A percentile compares a stretch with the other conserved stretches of the same genome.
phyloP scores from a whole-genome alignment of 2,797 vertebrate genomes.

The Anguilla obscura region DNA sequence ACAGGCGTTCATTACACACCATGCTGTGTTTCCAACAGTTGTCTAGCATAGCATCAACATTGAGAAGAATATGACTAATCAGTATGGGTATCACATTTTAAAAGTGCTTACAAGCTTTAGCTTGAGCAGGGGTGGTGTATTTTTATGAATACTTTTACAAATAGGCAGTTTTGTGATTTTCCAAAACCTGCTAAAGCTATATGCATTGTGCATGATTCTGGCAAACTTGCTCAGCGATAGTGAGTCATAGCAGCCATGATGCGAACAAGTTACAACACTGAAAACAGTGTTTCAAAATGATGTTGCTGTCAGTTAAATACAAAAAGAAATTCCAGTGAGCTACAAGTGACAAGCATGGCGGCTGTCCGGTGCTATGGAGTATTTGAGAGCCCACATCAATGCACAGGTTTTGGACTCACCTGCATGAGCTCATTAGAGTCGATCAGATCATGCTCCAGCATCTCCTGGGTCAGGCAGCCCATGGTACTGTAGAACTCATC shows the following conservation, averaged over 20 bases:
- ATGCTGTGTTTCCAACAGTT: not conserved
- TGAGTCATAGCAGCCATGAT: not conserved
- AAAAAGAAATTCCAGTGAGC: not conserved
- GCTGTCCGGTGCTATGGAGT: not conserved
- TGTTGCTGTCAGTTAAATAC: not conserved
- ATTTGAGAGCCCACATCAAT: not conserved
- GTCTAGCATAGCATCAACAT: not conserved
- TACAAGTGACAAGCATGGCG: not conserved
- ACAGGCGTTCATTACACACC: not conserved
- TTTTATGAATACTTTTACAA: not conserved
- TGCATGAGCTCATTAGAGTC: constrained; percentile 94
- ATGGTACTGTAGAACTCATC: constrained; percentile 98
- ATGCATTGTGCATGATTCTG: not conserved
- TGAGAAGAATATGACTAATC: not conserved
- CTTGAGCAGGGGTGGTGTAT: not conserved
- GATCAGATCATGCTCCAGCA: constrained; percentile 89
- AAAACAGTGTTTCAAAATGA: not conserved
- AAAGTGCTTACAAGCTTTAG: not conserved
- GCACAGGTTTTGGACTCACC: constrained; percentile 64
- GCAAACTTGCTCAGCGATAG: not conserved
- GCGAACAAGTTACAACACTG: not conserved
- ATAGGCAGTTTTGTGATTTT: not conserved
- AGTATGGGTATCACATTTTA: not conserved
- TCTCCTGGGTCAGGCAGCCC: constrained; percentile 94
- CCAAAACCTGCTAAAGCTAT: not conserved